These are phyloP conservation scores for Pseudanteris insignis DNA, from an alignment of 2,888 invertebrate genomes.

Conservation along the genomic window DNA sequence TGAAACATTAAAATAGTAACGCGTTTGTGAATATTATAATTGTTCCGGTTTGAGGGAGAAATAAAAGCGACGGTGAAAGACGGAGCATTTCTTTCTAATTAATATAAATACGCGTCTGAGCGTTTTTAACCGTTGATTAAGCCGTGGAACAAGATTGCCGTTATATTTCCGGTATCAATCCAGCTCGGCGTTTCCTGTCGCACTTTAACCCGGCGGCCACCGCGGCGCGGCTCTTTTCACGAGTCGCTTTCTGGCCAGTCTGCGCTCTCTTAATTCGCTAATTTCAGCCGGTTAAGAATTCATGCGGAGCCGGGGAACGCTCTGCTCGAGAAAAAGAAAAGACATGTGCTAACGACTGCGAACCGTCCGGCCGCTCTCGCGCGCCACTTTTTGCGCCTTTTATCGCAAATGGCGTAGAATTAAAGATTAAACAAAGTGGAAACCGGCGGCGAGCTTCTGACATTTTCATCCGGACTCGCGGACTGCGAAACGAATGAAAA, in stretches of 20 bases:
- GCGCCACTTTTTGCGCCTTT: slow-evolving; percentile 54
- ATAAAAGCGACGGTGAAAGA: slow-evolving; percentile 17
- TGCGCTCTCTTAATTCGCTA: slow-evolving; percentile 63
- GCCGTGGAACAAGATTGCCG: slow-evolving; percentile 43
- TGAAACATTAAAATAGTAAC: background rate
- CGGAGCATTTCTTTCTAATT: slow-evolving; percentile 32
- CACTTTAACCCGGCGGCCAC: slow-evolving; percentile 37
- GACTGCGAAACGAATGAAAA: slow-evolving; percentile 20
- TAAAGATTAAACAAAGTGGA: slow-evolving; percentile 65
- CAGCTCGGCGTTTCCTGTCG: slow-evolving; percentile 41
- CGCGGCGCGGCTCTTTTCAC: slow-evolving; percentile 29
- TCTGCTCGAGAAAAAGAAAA: slow-evolving; percentile 65
- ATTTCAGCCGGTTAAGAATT: slow-evolving; percentile 65
- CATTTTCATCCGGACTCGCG: slow-evolving; percentile 47
- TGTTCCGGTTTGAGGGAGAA: slow-evolving; percentile 1
- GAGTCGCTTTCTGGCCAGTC: slow-evolving; percentile 31
- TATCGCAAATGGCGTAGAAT: slow-evolving; percentile 63
- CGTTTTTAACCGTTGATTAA: slow-evolving; percentile 43
- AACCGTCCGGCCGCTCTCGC: slow-evolving; percentile 34
- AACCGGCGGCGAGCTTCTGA: slow-evolving; percentile 47
- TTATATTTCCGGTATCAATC: slow-evolving; percentile 45
- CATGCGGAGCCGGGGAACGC: slow-evolving; percentile 57
- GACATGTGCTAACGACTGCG: slow-evolving; percentile 56
- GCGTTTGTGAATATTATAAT: slow-evolving; percentile 36
- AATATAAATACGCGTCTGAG: slow-evolving; percentile 40